Conservation (phyloP, 2,113 vertebrate species). For the Microtus montanus region DNA sequence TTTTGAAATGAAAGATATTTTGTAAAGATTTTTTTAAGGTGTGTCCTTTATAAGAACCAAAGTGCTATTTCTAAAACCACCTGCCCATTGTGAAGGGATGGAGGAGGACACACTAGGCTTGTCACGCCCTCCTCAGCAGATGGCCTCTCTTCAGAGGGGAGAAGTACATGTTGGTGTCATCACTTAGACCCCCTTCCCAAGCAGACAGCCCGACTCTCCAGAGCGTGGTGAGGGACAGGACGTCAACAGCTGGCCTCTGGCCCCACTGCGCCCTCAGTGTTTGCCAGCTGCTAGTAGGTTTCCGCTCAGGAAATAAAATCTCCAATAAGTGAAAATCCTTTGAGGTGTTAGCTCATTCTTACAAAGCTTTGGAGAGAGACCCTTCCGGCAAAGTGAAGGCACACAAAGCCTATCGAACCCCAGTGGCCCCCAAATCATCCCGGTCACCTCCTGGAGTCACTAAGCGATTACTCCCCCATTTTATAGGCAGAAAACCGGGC, state of each 20-base stretch:
- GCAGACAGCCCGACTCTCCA: background rate
- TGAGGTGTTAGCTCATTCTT: background rate
- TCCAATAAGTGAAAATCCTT: background rate
- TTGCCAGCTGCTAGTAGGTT: background rate
- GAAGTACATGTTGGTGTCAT: background rate
- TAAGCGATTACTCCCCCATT: background rate
- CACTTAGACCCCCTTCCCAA: background rate
- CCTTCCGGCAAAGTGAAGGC: background rate
- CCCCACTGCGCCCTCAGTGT: background rate
- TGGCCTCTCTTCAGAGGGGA: background rate
- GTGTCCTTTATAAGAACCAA: background rate
- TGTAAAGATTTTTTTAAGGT: background rate
- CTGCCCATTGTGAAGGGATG: background rate
- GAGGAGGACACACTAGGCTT: background rate
- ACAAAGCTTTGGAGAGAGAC: background rate
- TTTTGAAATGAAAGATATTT: slow-evolving; percentile 3
- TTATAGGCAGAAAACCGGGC: background rate
- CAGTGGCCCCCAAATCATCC: background rate
- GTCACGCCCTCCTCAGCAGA: background rate
- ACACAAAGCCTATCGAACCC: background rate
- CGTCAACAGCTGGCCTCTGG: too few relatives aligned
- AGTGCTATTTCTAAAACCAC: background rate
- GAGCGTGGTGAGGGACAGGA: background rate
- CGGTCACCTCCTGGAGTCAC: background rate
- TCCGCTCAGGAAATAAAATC: background rate